Percentiles rank a stretch among this genome's conserved stretches.
These are phyloP conservation scores for Temnothorax longispinosus DNA, from an alignment of 1,140 invertebrate species.

Conservation along the genomic window DNA sequence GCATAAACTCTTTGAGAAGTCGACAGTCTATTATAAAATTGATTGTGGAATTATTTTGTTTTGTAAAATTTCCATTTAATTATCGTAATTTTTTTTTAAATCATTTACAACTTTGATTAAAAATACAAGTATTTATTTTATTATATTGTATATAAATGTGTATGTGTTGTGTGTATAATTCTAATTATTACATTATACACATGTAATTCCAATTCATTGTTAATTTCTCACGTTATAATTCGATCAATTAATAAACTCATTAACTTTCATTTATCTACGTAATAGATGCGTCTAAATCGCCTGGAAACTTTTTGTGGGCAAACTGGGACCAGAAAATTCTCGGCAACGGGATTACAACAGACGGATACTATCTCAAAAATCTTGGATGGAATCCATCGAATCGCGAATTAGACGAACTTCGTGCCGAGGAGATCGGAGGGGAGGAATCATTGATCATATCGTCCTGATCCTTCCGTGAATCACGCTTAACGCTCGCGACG, in stretches of 20 bases:
- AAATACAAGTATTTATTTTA: neutral
- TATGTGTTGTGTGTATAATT: too few species aligned
- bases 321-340: neutral
- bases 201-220: neutral
- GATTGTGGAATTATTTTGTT: neutral
- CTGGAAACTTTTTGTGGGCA: neutral
- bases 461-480: constrained; percentile 62
- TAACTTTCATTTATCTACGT: neutral
- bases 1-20: neutral
- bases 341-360: neutral
- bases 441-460: constrained; percentile 70
- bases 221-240: neutral
- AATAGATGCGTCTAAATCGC: neutral
- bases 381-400: constrained; percentile 29
- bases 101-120: neutral
- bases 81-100: neutral
- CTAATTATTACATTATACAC: neutral
- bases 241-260: neutral
- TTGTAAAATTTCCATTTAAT: neutral
- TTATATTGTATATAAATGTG: neutral
- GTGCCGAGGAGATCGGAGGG: neutral
- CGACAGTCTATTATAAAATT: neutral
- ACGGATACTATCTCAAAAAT: constrained; percentile 33
- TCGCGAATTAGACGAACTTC: constrained; percentile 37
- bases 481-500: constrained; percentile 55